Conservation (phyloP, 1,140 invertebrate species). For the Nasonia vitripennis region DNA sequence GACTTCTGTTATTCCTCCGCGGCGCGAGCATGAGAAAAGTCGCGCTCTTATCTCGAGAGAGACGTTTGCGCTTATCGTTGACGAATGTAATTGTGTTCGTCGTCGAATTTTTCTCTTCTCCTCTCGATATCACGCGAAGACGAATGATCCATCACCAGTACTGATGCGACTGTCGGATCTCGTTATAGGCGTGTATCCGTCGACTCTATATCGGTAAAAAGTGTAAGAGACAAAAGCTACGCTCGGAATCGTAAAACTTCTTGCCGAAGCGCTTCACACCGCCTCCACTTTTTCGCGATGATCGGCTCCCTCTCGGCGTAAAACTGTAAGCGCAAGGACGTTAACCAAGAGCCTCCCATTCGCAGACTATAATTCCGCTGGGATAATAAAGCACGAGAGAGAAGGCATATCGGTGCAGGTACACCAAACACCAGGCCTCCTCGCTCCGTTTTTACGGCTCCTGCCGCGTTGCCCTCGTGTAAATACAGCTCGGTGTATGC, state of each 20-base stretch:
- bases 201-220: too few species aligned
- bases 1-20: slow-evolving; percentile 9
- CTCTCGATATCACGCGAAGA: too few species aligned
- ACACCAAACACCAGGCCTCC: not conserved
- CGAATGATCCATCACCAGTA: too few species aligned
- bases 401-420: too few species aligned
- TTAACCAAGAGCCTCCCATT: not conserved
- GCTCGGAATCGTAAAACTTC: not conserved
- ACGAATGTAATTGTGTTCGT: too few species aligned
- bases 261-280: not conserved
- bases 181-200: too few species aligned
- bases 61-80: too few species aligned
- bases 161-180: too few species aligned
- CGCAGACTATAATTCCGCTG: not conserved
- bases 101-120: too few species aligned
- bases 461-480: not conserved
- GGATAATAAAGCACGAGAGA: too few species aligned
- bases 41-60: not conserved
- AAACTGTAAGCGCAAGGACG: not conserved
- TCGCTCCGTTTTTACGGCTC: not conserved
- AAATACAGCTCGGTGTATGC: not conserved
- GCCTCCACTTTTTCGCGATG: too few species aligned
- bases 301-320: not conserved
- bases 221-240: not conserved
- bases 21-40: not conserved